Evolutionary conservation across 2,888 invertebrate species (phyloP), one percentile per base, ranked within the genome.

Genomic region (Cheilosia vernalis): DNA sequence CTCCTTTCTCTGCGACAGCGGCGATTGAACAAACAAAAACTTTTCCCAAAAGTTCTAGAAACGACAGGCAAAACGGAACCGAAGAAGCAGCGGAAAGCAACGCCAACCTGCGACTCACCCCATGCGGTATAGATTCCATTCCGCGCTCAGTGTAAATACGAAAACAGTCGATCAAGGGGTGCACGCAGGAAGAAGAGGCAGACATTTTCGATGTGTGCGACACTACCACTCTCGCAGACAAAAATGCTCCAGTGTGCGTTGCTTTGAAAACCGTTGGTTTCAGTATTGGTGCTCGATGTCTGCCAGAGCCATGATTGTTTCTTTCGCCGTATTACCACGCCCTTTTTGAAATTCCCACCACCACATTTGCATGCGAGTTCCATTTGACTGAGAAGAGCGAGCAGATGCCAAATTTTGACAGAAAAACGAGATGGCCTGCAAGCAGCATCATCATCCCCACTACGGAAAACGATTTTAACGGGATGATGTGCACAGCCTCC

Each of bases 41-140:
- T 84, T 80, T 51, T 79, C 74, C 79, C 74, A 84, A 84, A 84
- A 74, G 80, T 84, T 66, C 64, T 37, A 84, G 60, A 78, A 83
- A 56, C 55, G n/a, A 40, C 40, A 21, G 33, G 10, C 33, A 42
- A 51, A 24, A 24, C 4, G 24, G 13, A 15, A 24, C 21, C 58
- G 7, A 72, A 49, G n/a, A 10, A 27, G 60, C 47, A 56, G 56
- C 63, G 15, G 67, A 42, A 24, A 63, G 74, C 63, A 79, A 76
- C 66, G 60, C 27, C 64, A 84, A 74, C 74, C 66, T 70, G 74
- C 78, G 55, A 63, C 58, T 56, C 83, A 64, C 69, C 79, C 73
- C 74, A 79, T 44, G 51, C 61, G 21, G 21, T 33, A 21, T 42
- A 10, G 21, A 10, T 56, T 49, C 24, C 58, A 53, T 30, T 5